phyloP scores from a whole-genome alignment of 2,113 vertebrate species.

The Micronycteris hirsuta region DNA sequence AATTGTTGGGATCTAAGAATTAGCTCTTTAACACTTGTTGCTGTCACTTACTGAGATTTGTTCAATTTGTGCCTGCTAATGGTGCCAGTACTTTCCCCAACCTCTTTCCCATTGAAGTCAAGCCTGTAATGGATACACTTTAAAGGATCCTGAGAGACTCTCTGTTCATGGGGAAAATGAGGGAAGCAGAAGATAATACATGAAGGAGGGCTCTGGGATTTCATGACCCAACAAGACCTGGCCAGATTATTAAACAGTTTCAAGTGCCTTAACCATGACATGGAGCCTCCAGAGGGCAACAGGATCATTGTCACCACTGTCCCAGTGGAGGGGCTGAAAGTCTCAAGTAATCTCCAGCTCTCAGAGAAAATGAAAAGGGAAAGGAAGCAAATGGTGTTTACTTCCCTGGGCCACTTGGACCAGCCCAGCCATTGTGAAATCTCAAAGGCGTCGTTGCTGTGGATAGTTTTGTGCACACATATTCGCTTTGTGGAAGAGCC shows the following conservation, averaged over 20 bases:
- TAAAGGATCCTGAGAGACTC: slow-evolving; percentile 4
- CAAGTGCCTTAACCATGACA: slow-evolving; percentile 38
- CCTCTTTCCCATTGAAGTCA: neutral
- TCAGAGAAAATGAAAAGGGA: slow-evolving; percentile 32
- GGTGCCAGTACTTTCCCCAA: neutral
- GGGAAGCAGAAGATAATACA: neutral
- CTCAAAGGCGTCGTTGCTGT: neutral
- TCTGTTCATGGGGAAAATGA: neutral
- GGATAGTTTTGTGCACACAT: neutral
- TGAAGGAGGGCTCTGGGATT: slow-evolving; percentile 26
- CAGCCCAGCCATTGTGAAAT: neutral
- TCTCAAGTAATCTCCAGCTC: neutral
- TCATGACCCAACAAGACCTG: slow-evolving; percentile 26
- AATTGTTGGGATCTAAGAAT: neutral
- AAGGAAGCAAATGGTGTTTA: slow-evolving; percentile 38
- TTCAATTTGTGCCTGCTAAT: neutral
- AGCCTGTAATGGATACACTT: neutral
- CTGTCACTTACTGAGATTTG: neutral
- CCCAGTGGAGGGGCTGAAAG: slow-evolving; percentile 13
- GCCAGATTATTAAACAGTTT: slow-evolving; percentile 52
- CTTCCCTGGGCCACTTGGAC: slow-evolving; percentile 34
- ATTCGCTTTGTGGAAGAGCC: slow-evolving; percentile 25
- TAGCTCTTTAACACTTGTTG: neutral
- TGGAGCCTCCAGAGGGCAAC: slow-evolving; percentile 5
- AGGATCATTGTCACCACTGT: slow-evolving; percentile 43